phyloP scores from a whole-genome alignment of 2,797 vertebrate genomes.

The Neosilurus mollespiculum region DNA sequence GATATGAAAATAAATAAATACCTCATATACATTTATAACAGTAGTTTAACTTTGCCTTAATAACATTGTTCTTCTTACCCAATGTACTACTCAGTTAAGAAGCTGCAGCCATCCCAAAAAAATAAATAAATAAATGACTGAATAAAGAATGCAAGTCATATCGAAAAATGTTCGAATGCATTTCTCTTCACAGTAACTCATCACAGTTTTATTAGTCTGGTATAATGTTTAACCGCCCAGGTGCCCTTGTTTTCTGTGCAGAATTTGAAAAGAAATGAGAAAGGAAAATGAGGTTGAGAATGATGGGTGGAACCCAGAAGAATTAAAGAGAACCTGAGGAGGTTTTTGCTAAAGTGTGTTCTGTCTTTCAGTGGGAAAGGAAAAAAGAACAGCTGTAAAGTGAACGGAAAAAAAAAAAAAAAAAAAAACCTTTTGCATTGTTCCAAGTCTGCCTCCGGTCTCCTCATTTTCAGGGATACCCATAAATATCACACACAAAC shows the following conservation, averaged over 20 bases:
- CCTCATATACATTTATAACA: neutral
- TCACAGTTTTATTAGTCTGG: slow-evolving; percentile 6
- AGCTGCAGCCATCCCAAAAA: neutral
- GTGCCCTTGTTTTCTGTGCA: neutral
- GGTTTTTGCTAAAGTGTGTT: neutral
- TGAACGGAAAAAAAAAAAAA: neutral
- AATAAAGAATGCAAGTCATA: neutral
- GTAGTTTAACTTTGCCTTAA: neutral
- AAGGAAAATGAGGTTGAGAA: neutral
- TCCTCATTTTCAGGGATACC: too few relatives aligned
- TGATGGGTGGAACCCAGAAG: neutral
- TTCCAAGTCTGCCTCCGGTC: neutral
- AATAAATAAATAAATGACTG: slow-evolving; percentile 15
- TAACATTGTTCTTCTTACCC: neutral
- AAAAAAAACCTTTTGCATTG: neutral
- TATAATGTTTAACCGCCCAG: neutral
- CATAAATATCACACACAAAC: too few relatives aligned
- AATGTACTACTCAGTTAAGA: neutral
- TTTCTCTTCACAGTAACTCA: neutral
- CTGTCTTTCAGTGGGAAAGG: too few relatives aligned
- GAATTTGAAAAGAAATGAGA: neutral
- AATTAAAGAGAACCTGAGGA: too few relatives aligned
- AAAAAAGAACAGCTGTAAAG: neutral
- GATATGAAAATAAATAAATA: neutral
- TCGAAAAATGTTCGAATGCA: neutral